Percentiles rank a stretch among this genome's conserved stretches.
phyloP scores from a whole-genome alignment of 2,113 vertebrate species.

The Hydropotes inermis region DNA sequence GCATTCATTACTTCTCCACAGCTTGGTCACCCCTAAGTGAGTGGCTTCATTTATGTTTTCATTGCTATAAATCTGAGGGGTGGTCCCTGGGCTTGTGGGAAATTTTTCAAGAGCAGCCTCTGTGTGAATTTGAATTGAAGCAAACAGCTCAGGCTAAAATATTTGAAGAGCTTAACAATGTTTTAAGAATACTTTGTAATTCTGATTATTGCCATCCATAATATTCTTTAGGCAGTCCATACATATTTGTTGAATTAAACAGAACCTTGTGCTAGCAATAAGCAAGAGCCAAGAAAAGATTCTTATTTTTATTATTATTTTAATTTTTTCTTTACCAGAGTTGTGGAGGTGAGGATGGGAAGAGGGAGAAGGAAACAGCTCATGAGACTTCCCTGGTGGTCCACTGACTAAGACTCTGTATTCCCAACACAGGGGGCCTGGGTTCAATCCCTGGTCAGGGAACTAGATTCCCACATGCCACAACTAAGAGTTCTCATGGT shows the following conservation, averaged over 20 bases:
- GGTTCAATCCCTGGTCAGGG: neutral
- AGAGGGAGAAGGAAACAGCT: neutral
- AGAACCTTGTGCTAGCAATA: neutral
- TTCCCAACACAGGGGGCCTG: neutral
- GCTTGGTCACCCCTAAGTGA: slow-evolving; percentile 6
- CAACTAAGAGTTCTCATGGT: neutral
- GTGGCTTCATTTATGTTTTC: slow-evolving; percentile 50
- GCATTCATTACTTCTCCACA: slow-evolving; percentile 42
- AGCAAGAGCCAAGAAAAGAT: neutral
- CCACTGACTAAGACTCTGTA: neutral
- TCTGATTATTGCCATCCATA: neutral
- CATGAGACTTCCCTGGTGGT: neutral
- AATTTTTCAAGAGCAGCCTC: slow-evolving; percentile 8
- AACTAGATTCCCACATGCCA: neutral
- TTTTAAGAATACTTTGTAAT: slow-evolving; percentile 36
- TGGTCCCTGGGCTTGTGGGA: neutral
- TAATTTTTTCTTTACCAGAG: slow-evolving; percentile 13
- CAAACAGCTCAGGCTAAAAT: neutral
- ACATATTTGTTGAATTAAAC: neutral
- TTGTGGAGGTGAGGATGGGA: neutral
- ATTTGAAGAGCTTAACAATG: neutral
- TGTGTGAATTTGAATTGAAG: slow-evolving; percentile 24
- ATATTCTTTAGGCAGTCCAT: neutral
- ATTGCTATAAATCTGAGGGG: slow-evolving; percentile 37
- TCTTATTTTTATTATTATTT: neutral